Percentiles rank a stretch among this genome's conserved stretches.
phyloP scores from a whole-genome alignment of 2,113 vertebrate genomes.

The Cryptomyrus ogoouensis region DNA sequence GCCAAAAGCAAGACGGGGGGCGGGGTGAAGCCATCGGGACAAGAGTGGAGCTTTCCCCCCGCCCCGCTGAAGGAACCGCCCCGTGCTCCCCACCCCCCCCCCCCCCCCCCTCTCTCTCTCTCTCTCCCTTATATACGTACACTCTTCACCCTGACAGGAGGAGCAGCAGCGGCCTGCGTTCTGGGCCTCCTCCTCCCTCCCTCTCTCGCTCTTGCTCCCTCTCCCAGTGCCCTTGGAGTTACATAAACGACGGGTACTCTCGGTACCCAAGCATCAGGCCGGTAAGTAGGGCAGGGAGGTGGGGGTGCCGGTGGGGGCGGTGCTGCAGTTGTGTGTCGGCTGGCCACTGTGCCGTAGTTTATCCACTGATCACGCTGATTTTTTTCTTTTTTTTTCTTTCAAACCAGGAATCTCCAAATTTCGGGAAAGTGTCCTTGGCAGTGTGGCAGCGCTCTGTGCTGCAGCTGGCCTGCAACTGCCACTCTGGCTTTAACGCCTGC shows the following conservation, averaged over 20 bases:
- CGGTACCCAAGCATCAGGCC: slow-evolving; percentile 2
- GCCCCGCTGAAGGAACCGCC: too few species aligned
- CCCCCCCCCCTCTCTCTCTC: background rate
- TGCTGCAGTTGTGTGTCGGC: background rate
- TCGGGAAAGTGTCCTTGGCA: background rate
- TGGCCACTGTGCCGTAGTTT: background rate
- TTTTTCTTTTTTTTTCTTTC: background rate
- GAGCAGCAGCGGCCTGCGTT: background rate
- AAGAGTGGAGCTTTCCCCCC: too few species aligned
- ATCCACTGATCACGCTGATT: background rate
- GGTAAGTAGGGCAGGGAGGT: background rate
- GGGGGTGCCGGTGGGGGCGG: background rate
- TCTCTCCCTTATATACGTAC: background rate
- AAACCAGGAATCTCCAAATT: background rate
- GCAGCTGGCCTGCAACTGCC: background rate
- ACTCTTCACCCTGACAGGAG: background rate
- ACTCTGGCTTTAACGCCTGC: background rate
- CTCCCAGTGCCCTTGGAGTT: slow-evolving; percentile 18
- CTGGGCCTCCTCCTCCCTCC: background rate
- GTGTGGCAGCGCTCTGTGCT: background rate
- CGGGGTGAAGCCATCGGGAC: too few species aligned
- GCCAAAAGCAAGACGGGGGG: too few species aligned
- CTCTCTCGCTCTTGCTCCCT: background rate
- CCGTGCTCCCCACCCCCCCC: too few species aligned
- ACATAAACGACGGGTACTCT: slow-evolving; percentile 12